Evolutionary conservation across 2,888 invertebrate species (phyloP), one percentile per base, ranked within the genome.

Genomic region (Platynereis dumerilii): DNA sequence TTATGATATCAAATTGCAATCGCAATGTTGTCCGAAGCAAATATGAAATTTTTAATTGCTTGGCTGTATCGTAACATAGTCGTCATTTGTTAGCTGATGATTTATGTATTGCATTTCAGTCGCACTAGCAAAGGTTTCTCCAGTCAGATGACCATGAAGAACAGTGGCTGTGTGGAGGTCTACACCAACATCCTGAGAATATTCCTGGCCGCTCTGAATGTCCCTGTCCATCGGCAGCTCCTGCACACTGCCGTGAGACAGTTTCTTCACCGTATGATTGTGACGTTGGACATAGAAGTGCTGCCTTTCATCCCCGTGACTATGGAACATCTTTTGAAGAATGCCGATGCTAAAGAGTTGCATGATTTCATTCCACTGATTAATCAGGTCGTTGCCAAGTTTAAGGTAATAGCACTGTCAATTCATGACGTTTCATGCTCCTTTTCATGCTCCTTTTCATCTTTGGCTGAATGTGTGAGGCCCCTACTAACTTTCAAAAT

Each of bases 101-200:
- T n/a, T 7, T 34, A 5, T 34, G 34, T 59, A 58, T 26, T 28
- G 27, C 2, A 28, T 75, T 77, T 60, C 74, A 87, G 87, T 70
- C 86, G 88, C 22, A 85, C 87, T 56, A 87, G 87, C 72, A 88
- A 88, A 79, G 87, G 87, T 1, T 88, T 88, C 77, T 86, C 86
- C 34, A 86, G 84, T 71, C 86, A 86, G 53, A 83, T 85, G 71
- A 86, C 86, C 1, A 87, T 88, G 86, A 84, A 86, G 73, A 77
- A 81, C 48, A 85, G 85, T 74, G 85, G 85, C 29, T 88, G 87
- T 76, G 83, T 85, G 26, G 81, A 84, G 29, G 81, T 86, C 1
- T 88, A 86, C 77, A 78, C 86, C 15, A 83, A 87, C 72, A 84
- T 86, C n/a, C 76, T 87, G 60, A 77, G 84, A 59, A 80, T 87